Evolutionary conservation across 2,888 invertebrate species (phyloP).

Genomic region (Abrostola triplasia): DNA sequence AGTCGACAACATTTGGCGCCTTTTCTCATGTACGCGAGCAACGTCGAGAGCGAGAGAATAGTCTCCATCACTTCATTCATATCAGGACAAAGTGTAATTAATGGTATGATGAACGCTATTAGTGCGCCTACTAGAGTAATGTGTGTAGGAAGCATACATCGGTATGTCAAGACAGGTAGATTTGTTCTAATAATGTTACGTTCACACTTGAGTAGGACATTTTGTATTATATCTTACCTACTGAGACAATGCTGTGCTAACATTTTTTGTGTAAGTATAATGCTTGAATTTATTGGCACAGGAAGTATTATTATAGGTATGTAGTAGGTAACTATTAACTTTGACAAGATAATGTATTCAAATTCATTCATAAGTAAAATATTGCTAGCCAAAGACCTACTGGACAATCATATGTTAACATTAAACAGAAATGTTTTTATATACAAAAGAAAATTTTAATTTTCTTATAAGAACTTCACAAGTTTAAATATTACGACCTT

Average conservation of each 20-base stretch:
- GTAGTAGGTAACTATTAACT: constrained; percentile 10
- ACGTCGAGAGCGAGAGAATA: too few species aligned
- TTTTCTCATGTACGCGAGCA: too few species aligned
- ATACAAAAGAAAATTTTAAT: not conserved
- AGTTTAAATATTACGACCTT: not conserved
- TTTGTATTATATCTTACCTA: too few species aligned
- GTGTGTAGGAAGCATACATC: too few species aligned
- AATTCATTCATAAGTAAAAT: constrained; percentile 24
- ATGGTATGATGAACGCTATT: constrained; percentile 1
- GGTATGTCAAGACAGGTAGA: not conserved
- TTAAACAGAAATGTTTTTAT: too few species aligned
- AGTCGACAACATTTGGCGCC: too few species aligned
- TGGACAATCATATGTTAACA: not conserved
- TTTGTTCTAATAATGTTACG: not conserved
- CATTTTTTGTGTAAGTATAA: constrained; percentile 1
- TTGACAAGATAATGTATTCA: constrained; percentile 28
- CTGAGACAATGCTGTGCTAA: too few species aligned
- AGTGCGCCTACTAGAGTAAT: not conserved
- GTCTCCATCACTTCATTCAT: not conserved
- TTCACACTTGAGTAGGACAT: too few species aligned
- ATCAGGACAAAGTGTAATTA: not conserved
- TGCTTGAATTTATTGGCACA: constrained; percentile 7
- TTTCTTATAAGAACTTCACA: not conserved
- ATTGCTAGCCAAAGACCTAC: not conserved
- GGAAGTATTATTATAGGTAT: constrained; percentile 16